Evolutionary conservation across 2,797 vertebrate species (phyloP).

Genomic region (Anisognathus igniventris): DNA sequence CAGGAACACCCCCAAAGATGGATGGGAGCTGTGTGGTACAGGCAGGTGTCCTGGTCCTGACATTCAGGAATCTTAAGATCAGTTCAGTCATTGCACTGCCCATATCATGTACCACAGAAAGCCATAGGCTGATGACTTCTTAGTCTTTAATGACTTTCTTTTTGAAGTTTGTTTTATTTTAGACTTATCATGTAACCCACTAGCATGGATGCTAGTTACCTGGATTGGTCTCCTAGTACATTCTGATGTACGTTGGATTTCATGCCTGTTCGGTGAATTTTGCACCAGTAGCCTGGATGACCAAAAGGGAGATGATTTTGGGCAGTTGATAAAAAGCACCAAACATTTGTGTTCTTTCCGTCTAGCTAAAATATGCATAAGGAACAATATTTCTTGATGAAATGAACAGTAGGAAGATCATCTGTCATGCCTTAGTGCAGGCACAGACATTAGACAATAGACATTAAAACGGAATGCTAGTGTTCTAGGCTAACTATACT

Average conservation of each 20-base stretch:
- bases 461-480: neutral
- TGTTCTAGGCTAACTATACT: neutral
- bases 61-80: neutral
- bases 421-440: neutral
- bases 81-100: neutral
- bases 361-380: neutral
- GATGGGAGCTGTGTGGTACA: neutral
- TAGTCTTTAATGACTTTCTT: neutral
- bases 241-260: neutral
- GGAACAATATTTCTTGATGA: neutral
- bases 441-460: neutral
- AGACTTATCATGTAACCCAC: neutral
- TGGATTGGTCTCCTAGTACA: neutral
- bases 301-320: neutral
- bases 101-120: neutral
- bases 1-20: rapidly evolving
- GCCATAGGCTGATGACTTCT: neutral
- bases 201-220: neutral
- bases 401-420: neutral
- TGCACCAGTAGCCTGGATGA: neutral
- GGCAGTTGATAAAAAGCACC: neutral
- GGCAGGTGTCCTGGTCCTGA: neutral
- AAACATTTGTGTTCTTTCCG: neutral
- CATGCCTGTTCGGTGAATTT: neutral
- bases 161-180: neutral